phyloP scores from a whole-genome alignment of 2,113 vertebrate species.

The Grammomys surdaster region DNA sequence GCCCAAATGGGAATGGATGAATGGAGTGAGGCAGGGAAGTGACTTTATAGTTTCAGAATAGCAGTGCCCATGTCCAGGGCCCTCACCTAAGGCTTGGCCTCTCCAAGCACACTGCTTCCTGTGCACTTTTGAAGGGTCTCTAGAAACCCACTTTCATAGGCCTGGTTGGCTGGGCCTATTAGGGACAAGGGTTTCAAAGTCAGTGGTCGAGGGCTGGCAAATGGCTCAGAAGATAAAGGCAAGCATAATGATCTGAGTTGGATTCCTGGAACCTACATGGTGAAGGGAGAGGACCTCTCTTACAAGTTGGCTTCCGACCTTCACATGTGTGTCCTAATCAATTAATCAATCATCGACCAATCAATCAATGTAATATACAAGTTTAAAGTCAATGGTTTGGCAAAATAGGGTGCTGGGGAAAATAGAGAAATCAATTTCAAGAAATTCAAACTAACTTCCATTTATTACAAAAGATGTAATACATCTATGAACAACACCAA shows the following conservation, averaged over 20 bases:
- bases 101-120: not conserved
- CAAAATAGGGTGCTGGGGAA: not conserved
- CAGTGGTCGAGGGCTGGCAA: not conserved
- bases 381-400: not conserved
- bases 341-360: not conserved
- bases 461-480: slow-evolving; percentile 56
- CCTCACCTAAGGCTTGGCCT: not conserved
- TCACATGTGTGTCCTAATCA: not conserved
- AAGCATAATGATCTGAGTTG: not conserved
- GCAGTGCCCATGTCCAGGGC: not conserved
- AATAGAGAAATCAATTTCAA: slow-evolving; percentile 23
- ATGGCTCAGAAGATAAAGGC: not conserved
- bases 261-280: not conserved
- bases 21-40: not conserved
- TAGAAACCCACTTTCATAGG: not conserved
- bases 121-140: not conserved
- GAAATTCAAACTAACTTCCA: slow-evolving; percentile 33
- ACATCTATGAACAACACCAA: not conserved
- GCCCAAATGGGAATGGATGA: not conserved
- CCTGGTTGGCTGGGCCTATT: not conserved
- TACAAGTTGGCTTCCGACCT: not conserved
- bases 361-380: not conserved
- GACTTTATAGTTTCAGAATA: not conserved
- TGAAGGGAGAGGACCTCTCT: not conserved
- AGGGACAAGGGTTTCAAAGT: not conserved